Evolutionary conservation across 2,888 invertebrate species (phyloP).

Genomic region (Dryocosmus kuriphilus): DNA sequence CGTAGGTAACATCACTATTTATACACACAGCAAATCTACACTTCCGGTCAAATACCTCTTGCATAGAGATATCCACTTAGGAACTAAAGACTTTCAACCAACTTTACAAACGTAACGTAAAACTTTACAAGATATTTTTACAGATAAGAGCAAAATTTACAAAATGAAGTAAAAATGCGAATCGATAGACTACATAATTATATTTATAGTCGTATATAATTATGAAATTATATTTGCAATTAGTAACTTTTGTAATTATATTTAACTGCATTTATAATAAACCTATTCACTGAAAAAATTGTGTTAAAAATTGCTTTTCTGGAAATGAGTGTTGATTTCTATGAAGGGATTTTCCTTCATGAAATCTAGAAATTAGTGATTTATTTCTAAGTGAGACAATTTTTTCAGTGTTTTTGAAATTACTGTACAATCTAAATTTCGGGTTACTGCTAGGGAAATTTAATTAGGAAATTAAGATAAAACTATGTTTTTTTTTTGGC

Average conservation of each 20-base stretch:
- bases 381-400: conserved; percentile 16
- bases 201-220: conserved; percentile 11
- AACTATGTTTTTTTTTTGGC: background rate
- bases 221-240: background rate
- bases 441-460: background rate
- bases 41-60: conserved; percentile 29
- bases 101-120: conserved; percentile 24
- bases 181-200: background rate
- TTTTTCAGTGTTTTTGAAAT: conserved; percentile 5
- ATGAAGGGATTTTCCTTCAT: background rate
- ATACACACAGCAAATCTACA: conserved; percentile 32
- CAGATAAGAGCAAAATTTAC: conserved; percentile 14
- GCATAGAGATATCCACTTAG: background rate
- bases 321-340: conserved; percentile 4
- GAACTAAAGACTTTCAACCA: conserved; percentile 5
- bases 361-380: background rate
- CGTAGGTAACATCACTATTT: conserved; percentile 30
- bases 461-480: background rate
- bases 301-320: conserved; percentile 21
- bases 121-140: conserved; percentile 28
- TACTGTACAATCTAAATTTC: background rate
- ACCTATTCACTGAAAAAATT: conserved; percentile 23
- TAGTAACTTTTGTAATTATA: conserved; percentile 3
- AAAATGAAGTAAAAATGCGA: conserved; percentile 1
- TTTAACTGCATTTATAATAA: conserved; percentile 1